phyloP scores from a whole-genome alignment of 2,888 invertebrate genomes.

The Clitarchus hookeri region DNA sequence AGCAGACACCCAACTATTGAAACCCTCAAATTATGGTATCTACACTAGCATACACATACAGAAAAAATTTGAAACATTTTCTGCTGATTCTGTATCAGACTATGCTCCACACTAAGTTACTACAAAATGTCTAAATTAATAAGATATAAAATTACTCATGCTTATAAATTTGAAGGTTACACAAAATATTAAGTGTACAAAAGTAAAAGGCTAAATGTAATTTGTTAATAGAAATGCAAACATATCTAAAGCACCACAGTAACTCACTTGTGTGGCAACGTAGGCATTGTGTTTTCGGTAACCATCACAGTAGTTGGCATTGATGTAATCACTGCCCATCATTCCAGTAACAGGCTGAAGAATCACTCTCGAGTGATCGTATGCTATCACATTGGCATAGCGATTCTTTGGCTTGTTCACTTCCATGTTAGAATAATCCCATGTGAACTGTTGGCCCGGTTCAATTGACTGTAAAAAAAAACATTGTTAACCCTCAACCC shows the following conservation, averaged over 20 bases:
- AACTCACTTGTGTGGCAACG: slow-evolving; percentile 85
- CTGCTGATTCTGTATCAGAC: no score
- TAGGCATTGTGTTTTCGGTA: slow-evolving; percentile 98
- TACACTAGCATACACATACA: no score
- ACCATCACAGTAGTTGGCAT: slow-evolving; percentile 99
- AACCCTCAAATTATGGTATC: no score
- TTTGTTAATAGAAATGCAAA: no score
- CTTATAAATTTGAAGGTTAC: no score
- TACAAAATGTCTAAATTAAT: no score
- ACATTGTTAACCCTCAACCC: neutral
- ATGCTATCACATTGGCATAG: slow-evolving; percentile 98
- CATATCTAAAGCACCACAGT: neutral
- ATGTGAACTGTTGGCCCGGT: slow-evolving; percentile 98
- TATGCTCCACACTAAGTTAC: no score
- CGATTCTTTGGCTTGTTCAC: slow-evolving; percentile 98
- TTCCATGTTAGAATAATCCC: slow-evolving; percentile 99
- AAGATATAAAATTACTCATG: no score
- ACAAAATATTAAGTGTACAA: no score
- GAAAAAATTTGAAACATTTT: no score
- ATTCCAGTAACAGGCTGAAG: slow-evolving; percentile 86
- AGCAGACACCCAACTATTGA: no score
- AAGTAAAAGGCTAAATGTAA: no score
- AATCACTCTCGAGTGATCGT: slow-evolving; percentile 96
- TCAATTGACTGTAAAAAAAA: slow-evolving; percentile 77
- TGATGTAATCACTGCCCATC: slow-evolving; percentile 96